Evolutionary conservation across 2,888 invertebrate species (phyloP).

Genomic region (Ganaspis brasiliensis): DNA sequence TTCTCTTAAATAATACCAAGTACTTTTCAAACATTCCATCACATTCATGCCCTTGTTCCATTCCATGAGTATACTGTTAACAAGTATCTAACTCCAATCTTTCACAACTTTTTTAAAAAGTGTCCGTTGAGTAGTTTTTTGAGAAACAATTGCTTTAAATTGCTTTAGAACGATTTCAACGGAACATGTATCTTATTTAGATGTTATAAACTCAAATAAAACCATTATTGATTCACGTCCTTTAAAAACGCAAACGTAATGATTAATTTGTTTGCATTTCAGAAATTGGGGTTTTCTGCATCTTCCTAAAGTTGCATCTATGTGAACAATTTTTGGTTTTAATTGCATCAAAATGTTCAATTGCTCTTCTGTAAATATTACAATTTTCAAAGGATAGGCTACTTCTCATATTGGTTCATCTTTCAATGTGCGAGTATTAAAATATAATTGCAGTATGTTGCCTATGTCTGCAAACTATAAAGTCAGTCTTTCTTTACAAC

Average conservation of each 20-base stretch:
- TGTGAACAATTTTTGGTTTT: background rate
- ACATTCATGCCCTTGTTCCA: background rate
- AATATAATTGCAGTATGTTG: background rate
- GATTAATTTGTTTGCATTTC: background rate
- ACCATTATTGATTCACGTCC: slow-evolving; percentile 4
- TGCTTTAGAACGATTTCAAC: background rate
- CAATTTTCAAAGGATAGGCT: background rate
- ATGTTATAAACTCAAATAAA: background rate
- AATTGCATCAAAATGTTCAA: background rate
- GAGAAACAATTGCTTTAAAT: background rate
- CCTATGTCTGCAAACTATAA: background rate
- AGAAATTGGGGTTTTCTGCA: background rate
- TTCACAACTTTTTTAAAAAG: background rate
- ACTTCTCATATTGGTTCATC: background rate
- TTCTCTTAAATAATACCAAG: background rate
- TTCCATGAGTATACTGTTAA: background rate
- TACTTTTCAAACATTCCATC: too few species aligned
- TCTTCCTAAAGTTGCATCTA: background rate
- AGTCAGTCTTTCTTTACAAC: too few species aligned
- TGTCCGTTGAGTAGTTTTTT: background rate
- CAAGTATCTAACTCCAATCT: slow-evolving; percentile 1
- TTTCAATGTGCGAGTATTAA: background rate
- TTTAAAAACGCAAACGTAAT: background rate
- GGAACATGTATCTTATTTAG: background rate
- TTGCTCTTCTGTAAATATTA: background rate